Evolutionary conservation across 2,797 vertebrate genomes (phyloP), one percentile per base, ranked within the genome.

Genomic region (Sebastes oblongus): DNA sequence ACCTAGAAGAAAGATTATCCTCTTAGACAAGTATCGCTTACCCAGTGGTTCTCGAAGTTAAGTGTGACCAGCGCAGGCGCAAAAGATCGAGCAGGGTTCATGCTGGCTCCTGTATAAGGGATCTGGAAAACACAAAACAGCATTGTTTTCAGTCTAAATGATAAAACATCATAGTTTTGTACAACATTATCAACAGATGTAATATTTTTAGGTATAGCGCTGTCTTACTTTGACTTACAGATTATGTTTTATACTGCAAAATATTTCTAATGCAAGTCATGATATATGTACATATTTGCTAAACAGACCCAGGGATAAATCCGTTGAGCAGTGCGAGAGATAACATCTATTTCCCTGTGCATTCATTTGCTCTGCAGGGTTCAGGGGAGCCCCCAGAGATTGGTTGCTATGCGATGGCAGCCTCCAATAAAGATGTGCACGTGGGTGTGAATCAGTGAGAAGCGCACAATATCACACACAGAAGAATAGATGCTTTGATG

Each of bases 11-110:
- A 77, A 72, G n/a, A 78, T 61, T 13, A 56, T 68, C 59, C 18
- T 69, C 7, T 36, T 16, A n/a, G 1, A 34, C 36, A 54, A 50
- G 73, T 61, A 22, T 81, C 20, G 86, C 94, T 97, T 96, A 99
- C 98, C 98, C 98, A 99, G 83, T 99, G 98, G 87, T 96, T 93
- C 88, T 96, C 94, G 90, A 98, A 99, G 80, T 93, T 97, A 36
- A 97, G 95, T 78, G 95, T 98, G 90, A 99, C 94, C 80, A 99
- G 90, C 9, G 98, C 98, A 78, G 98, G 98, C 79, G 97, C 98
- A 59, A 99, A 97, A 2, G 98, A 99, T 86, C 98, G 94, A 62
- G 98, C 98, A 8, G 98, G 98, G 76, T 99, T 99, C 98, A 99
- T 99, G 86, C 97, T 98, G 91, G 98, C 97, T 81, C 98, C 98